Evolutionary conservation across 92 coral and sea anemone genomes (phyloP).

Genomic region (Ricordea florida): DNA sequence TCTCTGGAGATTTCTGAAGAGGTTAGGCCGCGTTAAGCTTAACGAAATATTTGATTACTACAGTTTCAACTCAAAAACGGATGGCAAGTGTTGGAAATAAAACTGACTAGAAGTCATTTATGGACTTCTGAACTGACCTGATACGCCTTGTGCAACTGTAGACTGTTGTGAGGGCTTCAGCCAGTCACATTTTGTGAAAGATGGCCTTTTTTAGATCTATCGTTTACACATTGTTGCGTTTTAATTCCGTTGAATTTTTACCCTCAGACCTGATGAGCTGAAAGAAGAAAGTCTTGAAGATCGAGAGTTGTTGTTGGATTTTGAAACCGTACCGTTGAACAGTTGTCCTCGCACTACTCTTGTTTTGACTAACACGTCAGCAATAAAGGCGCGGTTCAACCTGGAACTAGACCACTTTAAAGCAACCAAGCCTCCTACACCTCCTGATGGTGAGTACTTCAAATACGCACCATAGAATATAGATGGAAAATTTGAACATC

Average conservation of each 20-base stretch:
- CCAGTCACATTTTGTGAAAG: neutral
- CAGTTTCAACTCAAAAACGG: too few relatives aligned
- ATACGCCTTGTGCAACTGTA: too few relatives aligned
- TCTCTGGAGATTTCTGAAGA: too few relatives aligned
- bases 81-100: too few relatives aligned
- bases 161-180: too few relatives aligned
- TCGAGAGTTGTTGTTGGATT: conserved; percentile 68
- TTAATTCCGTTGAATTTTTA: neutral
- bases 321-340: conserved; percentile 78
- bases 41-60: too few relatives aligned
- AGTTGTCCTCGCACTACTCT: conserved; percentile 77
- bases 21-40: too few relatives aligned
- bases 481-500: too few relatives aligned
- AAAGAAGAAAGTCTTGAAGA: conserved; percentile 29
- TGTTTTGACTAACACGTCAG: conserved; percentile 93
- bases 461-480: too few relatives aligned
- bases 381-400: conserved; percentile 75
- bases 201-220: neutral
- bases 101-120: too few relatives aligned
- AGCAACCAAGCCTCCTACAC: conserved; percentile 94
- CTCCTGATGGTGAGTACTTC: conserved; percentile 86
- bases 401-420: conserved; percentile 80
- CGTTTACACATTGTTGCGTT: neutral
- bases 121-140: too few relatives aligned
- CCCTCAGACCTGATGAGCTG: conserved; percentile 74